A percentile compares a stretch with the other conserved stretches of the same genome.
Evolutionary conservation across 37 sponge, comb jelly and placozoan species (phyloP).

Genomic region (Hexactinellida sp.): DNA sequence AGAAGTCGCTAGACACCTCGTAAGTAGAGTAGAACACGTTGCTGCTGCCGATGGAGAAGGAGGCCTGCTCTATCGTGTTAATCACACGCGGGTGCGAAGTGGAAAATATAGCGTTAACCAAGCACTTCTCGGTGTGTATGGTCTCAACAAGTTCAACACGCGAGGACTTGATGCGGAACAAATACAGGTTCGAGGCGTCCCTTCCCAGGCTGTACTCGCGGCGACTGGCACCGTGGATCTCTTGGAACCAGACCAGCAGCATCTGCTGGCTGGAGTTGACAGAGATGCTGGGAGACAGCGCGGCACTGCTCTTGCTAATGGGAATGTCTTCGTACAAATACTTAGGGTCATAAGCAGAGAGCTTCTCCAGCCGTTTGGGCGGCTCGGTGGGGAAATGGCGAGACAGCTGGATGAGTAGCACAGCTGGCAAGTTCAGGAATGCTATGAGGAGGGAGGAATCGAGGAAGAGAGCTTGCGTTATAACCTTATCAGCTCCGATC

Average conservation of each 20-base stretch:
- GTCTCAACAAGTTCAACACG: neutral
- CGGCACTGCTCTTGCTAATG: neutral
- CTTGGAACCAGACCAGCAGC: conserved; percentile 12
- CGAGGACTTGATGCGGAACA: neutral
- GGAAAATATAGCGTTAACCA: neutral
- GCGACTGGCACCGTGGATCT: neutral
- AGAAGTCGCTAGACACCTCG: neutral
- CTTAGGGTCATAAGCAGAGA: neutral
- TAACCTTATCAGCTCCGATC: neutral
- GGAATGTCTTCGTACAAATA: neutral
- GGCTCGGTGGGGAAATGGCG: neutral
- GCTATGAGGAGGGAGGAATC: neutral
- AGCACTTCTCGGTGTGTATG: conserved; percentile 8
- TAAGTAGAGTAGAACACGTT: conserved; percentile 7
- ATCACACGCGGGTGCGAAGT: neutral
- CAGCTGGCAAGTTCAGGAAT: neutral
- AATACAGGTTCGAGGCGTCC: neutral
- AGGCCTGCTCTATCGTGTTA: conserved; percentile 7
- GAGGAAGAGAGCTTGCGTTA: neutral
- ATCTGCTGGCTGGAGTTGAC: neutral
- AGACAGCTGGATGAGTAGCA: neutral
- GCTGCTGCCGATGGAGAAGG: neutral
- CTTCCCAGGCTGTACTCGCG: neutral
- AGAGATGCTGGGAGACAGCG: neutral
- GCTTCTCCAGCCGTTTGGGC: neutral